Evolutionary conservation across 2,113 vertebrate genomes (phyloP).

Genomic region (Hucho hucho): DNA sequence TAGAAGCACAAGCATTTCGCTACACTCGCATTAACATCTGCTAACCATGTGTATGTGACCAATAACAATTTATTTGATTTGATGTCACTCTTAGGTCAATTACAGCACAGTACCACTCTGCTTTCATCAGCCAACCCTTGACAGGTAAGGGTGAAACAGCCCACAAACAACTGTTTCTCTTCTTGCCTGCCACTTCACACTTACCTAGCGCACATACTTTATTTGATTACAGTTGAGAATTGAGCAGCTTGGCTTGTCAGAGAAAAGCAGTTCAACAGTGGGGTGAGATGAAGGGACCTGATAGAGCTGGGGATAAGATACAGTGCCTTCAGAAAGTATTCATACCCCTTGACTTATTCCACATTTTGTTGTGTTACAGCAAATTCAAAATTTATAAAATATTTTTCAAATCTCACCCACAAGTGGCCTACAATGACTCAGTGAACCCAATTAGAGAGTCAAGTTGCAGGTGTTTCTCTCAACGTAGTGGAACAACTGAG

Average conservation of each 20-base stretch:
- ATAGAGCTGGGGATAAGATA: too few relatives aligned
- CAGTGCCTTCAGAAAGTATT: too few relatives aligned
- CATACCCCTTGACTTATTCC: too few relatives aligned
- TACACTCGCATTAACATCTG: too few relatives aligned
- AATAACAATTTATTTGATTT: too few relatives aligned
- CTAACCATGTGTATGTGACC: too few relatives aligned
- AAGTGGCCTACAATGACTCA: constrained; percentile 18
- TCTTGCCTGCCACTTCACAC: constrained; percentile 56
- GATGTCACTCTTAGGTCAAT: constrained; percentile 51
- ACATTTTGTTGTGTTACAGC: too few relatives aligned
- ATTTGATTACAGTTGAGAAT: constrained; percentile 70
- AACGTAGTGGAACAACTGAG: too few relatives aligned
- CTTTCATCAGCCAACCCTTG: neutral
- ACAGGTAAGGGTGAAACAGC: constrained; percentile 36
- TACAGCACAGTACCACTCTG: constrained; percentile 19
- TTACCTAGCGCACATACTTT: constrained; percentile 46
- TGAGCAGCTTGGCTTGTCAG: constrained; percentile 63
- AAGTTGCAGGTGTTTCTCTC: constrained; percentile 2
- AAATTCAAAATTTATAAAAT: too few relatives aligned
- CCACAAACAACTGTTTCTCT: constrained; percentile 64
- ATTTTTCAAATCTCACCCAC: too few relatives aligned
- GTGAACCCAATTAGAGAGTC: constrained; percentile 15
- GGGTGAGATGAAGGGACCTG: constrained; percentile 31
- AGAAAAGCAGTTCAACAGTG: constrained; percentile 65
- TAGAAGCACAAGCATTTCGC: too few relatives aligned